Percentiles rank a stretch among this genome's conserved stretches.
These are phyloP conservation scores for Heliothis peltigera DNA, from an alignment of 2,888 invertebrate genomes.

Conservation along the genomic window DNA sequence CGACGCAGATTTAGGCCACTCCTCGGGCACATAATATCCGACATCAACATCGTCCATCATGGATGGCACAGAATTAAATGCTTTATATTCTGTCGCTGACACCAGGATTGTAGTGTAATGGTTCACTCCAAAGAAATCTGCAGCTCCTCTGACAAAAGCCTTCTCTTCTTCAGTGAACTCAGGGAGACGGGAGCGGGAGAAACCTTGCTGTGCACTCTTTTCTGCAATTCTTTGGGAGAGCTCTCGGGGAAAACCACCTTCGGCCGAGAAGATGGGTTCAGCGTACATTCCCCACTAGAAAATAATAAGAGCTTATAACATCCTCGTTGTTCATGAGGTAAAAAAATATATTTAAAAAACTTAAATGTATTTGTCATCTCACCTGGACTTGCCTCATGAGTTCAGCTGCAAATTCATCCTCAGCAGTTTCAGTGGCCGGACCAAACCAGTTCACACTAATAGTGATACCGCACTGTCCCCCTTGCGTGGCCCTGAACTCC, in stretches of 20 bases:
- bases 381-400: conserved; percentile 61
- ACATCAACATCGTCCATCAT: conserved; percentile 33
- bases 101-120: conserved; percentile 89
- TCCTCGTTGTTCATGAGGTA: too few relatives aligned
- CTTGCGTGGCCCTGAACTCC: conserved; percentile 69
- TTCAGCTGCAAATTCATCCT: conserved; percentile 77
- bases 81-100: conserved; percentile 59
- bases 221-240: conserved; percentile 71
- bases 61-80: conserved; percentile 19
- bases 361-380: not conserved
- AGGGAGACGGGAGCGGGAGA: conserved; percentile 80
- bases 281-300: conserved; percentile 81
- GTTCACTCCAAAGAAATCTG: conserved; percentile 90
- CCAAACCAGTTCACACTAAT: conserved; percentile 66
- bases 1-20: conserved; percentile 33
- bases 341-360: too few relatives aligned
- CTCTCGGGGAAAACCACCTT: conserved; percentile 84
- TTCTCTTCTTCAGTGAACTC: conserved; percentile 82
- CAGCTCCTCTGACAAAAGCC: conserved; percentile 70
- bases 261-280: conserved; percentile 81
- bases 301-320: not conserved
- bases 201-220: conserved; percentile 83
- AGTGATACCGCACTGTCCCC: conserved; percentile 69
- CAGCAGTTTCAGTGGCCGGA: conserved; percentile 71
- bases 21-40: conserved; percentile 19